Evolutionary conservation across 2,888 invertebrate species (phyloP), one percentile per base, ranked within the genome.

Genomic region (Ormyrus thymus): DNA sequence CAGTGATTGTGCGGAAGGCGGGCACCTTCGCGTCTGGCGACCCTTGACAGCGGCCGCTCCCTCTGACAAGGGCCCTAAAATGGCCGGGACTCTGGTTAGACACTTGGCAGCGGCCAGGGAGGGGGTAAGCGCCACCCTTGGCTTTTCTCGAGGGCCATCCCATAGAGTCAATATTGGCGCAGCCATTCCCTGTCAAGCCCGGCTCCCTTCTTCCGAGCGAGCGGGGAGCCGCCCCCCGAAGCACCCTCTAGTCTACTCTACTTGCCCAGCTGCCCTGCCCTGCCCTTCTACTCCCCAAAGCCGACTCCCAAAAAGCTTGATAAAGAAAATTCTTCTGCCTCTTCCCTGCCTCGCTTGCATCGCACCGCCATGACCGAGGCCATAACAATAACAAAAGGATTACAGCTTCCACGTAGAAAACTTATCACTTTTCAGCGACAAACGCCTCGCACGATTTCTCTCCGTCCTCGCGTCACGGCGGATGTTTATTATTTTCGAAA

Each of bases 81-180:
- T 29, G 29, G 29, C 29, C 29, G 29, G 29, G 29, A 29, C 29
- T 29, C 29, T 29, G 29, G 29, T 29, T 29, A 29, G 29, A 29
- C 29, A 29, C 29, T 29, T 29, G 9, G 66, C 45, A 62, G 61
- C 50, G 29, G 46, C 4, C n/a, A 29, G 13, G 45, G n/a, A 70
- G 53, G 64, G 61, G 55, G 46, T 9, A 69, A 85, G 85, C 83
- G 83, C 85, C 87, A 86, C 87, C 86, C 86, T 86, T 82, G 80
- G 69, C 13, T 82, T 76, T 77, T 85, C 84, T 82, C 82, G 76
- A 56, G 62, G 80, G 83, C 86, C 86, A 86, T 86, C 84, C 84
- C 82, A 82, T 81, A 86, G 87, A 87, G 89, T 89, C 88, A 89
- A 89, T 89, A 89, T 89, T 89, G 88, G 88, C 87, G 86, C 85